These are phyloP conservation scores for Caranx melampygus DNA, from an alignment of 2,113 vertebrate genomes.

Conservation along the genomic window DNA sequence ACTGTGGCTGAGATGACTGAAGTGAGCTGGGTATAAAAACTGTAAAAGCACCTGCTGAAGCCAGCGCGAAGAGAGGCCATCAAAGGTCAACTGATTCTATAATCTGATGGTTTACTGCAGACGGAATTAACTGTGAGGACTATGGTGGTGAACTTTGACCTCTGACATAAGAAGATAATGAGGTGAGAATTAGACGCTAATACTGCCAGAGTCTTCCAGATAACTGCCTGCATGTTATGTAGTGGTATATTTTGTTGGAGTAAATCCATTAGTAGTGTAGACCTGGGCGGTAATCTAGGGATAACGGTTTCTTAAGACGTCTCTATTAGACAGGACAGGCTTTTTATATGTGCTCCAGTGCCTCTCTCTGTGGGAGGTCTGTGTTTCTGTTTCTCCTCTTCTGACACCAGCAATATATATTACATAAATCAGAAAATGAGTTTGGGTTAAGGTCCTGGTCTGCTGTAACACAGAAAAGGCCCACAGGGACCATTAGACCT, in stretches of 20 bases:
- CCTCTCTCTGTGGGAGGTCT: neutral
- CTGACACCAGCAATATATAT: too few relatives aligned
- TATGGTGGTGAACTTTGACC: constrained; percentile 29
- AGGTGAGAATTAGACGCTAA: constrained; percentile 1
- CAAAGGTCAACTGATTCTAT: neutral
- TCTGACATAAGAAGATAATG: constrained; percentile 38
- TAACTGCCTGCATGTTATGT: neutral
- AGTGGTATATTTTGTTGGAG: neutral
- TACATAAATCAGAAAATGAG: too few relatives aligned
- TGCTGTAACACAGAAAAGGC: too few relatives aligned
- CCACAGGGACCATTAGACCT: too few relatives aligned
- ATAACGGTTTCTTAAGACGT: neutral
- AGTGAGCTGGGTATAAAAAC: neutral
- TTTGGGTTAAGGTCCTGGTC: too few relatives aligned
- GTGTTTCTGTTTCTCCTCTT: neutral
- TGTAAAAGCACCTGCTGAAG: constrained; percentile 1
- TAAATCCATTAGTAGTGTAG: neutral
- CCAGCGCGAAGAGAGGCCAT: neutral
- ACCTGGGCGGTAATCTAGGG: neutral
- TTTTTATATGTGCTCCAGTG: neutral
- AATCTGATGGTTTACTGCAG: constrained; percentile 27
- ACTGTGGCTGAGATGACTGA: too few relatives aligned
- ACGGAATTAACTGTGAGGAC: constrained; percentile 38
- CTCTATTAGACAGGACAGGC: neutral
- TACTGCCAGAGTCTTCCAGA: neutral